These are phyloP conservation scores for Falco rusticolus DNA, from an alignment of 2,797 vertebrate species.

Conservation along the genomic window DNA sequence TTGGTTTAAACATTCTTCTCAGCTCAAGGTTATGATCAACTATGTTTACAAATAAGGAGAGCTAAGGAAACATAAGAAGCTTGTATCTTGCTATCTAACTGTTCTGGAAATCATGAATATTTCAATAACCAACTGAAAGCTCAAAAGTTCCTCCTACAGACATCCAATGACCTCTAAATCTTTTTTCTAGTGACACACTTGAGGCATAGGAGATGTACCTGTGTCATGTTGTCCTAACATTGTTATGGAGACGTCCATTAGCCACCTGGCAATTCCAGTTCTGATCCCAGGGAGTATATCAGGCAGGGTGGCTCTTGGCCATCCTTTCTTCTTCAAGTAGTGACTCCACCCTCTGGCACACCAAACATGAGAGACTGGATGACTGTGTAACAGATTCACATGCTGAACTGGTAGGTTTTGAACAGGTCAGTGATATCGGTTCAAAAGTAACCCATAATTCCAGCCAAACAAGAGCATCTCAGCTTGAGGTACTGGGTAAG, in stretches of 20 bases:
- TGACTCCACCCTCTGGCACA: neutral
- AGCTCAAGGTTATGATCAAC: neutral
- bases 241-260: neutral
- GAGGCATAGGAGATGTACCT: neutral
- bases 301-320: neutral
- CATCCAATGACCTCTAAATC: neutral
- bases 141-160: neutral
- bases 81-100: neutral
- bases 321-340: neutral
- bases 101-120: neutral
- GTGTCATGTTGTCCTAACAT: accelerated
- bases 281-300: accelerated
- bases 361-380: neutral
- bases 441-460: neutral
- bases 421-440: neutral
- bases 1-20: neutral
- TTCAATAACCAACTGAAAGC: neutral
- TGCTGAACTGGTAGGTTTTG: neutral
- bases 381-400: neutral
- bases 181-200: neutral
- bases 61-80: neutral
- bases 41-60: neutral
- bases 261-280: neutral
- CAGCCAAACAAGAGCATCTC: neutral
- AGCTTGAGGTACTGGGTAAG: accelerated